Percentiles rank a stretch among this genome's conserved stretches.
These are phyloP conservation scores for Melinaea menophilus DNA, from an alignment of 2,888 invertebrate genomes.

Conservation along the genomic window DNA sequence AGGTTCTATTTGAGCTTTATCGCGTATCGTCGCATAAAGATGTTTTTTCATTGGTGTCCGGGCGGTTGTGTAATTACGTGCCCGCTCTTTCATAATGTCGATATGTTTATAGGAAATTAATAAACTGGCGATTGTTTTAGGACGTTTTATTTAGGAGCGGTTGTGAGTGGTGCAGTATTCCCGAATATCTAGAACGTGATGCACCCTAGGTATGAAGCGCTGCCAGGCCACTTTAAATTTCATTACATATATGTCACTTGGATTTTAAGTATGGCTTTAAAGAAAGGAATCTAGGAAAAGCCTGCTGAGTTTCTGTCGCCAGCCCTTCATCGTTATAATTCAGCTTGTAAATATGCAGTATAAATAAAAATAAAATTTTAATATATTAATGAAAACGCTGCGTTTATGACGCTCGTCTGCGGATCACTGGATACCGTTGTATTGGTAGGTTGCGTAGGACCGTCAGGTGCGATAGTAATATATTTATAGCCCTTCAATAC, in stretches of 20 bases:
- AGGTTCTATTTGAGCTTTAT: slow-evolving; percentile 59
- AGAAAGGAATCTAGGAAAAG: no score
- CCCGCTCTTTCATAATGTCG: slow-evolving; percentile 49
- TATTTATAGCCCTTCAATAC: slow-evolving; percentile 51
- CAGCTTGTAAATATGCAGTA: no score
- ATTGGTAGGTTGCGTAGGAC: slow-evolving; percentile 59
- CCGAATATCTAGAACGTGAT: no score
- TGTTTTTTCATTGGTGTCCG: slow-evolving; percentile 59
- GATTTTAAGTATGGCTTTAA: no score
- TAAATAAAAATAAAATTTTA: background rate
- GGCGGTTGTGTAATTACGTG: slow-evolving; percentile 53
- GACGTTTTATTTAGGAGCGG: no score
- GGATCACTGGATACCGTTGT: slow-evolving; percentile 44
- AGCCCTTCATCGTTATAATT: no score
- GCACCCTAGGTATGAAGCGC: no score
- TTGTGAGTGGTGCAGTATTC: no score
- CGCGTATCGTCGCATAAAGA: slow-evolving; percentile 58
- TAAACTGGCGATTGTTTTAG: slow-evolving; percentile 18
- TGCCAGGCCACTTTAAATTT: no score
- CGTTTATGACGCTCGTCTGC: slow-evolving; percentile 39
- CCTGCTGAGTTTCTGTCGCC: no score
- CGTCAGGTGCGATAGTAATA: slow-evolving; percentile 52
- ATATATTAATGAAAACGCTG: slow-evolving; percentile 21
- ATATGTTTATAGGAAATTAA: slow-evolving; percentile 40
- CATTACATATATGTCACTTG: no score